Evolutionary conservation across 2,797 vertebrate genomes (phyloP).

Genomic region (Gymnopithys bicolor): DNA sequence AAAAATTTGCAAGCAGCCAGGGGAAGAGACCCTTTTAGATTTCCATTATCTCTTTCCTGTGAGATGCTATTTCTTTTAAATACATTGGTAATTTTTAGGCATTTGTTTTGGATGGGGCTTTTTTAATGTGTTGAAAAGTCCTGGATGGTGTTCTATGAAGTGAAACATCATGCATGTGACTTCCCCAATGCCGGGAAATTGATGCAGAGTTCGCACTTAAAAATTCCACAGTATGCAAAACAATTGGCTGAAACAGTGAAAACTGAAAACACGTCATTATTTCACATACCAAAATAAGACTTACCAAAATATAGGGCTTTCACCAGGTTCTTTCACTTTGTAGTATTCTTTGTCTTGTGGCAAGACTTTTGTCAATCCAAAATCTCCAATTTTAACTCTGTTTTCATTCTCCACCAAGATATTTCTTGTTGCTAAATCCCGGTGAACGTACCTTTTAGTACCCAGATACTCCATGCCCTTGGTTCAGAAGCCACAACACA

Average conservation of each 20-base stretch:
- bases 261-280: not conserved
- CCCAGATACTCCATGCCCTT: constrained; percentile 98
- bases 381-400: constrained; percentile 97
- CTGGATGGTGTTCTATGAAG: not conserved
- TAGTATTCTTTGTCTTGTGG: constrained; percentile 99
- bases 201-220: not conserved
- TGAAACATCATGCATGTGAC: not conserved
- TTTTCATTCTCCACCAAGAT: constrained; percentile 97
- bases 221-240: not conserved
- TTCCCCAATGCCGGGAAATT: not conserved
- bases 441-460: constrained; percentile 92
- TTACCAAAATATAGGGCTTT: constrained; percentile 99
- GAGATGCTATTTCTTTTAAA: not conserved
- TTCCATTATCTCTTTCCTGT: not conserved
- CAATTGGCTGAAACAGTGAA: not conserved
- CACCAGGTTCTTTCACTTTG: constrained; percentile 95
- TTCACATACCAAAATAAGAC: constrained; percentile 21
- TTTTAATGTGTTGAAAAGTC: not conserved
- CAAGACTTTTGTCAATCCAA: constrained; percentile 95
- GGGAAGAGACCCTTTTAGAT: not conserved
- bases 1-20: not conserved
- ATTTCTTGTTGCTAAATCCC: constrained; percentile 96
- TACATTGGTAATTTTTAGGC: not conserved
- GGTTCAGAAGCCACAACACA: constrained; percentile 8
- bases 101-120: no score